phyloP scores from a whole-genome alignment of 1,140 invertebrate species.

The Frieseomelitta varia region DNA sequence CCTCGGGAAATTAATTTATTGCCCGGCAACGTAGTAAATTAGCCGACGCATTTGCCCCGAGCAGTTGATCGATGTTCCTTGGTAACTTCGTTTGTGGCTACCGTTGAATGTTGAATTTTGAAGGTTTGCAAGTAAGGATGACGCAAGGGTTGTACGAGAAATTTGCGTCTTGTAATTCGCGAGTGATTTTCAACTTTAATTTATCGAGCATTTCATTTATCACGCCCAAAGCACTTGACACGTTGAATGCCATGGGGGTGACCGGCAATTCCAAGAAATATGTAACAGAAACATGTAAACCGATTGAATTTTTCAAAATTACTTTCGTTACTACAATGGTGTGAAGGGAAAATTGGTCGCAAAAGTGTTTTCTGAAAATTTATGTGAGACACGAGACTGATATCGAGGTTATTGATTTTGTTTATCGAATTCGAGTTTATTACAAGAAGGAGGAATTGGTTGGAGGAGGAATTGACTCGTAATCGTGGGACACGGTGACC shows the following conservation, averaged over 20 bases:
- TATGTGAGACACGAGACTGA: not conserved
- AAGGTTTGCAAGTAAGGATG: not conserved
- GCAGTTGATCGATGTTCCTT: not conserved
- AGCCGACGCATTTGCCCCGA: not conserved
- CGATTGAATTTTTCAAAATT: no score
- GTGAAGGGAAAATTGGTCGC: no score
- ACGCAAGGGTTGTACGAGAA: not conserved
- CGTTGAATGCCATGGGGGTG: no score
- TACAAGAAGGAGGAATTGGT: not conserved
- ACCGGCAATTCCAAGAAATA: no score
- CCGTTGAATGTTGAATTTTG: not conserved
- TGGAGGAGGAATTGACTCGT: not conserved
- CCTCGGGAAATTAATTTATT: constrained; percentile 29
- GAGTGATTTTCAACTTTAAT: no score
- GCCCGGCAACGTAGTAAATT: constrained; percentile 9
- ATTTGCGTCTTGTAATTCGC: no score
- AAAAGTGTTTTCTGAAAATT: no score
- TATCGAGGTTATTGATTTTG: not conserved
- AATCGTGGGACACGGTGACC: not conserved
- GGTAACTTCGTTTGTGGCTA: not conserved
- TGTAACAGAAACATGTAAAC: no score
- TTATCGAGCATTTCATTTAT: no score
- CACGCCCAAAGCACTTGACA: no score
- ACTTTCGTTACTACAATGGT: no score
- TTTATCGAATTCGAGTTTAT: not conserved